A percentile compares a stretch with the other conserved stretches of the same genome.
phyloP scores from a whole-genome alignment of 2,888 invertebrate species.

The Napeogenes inachia region DNA sequence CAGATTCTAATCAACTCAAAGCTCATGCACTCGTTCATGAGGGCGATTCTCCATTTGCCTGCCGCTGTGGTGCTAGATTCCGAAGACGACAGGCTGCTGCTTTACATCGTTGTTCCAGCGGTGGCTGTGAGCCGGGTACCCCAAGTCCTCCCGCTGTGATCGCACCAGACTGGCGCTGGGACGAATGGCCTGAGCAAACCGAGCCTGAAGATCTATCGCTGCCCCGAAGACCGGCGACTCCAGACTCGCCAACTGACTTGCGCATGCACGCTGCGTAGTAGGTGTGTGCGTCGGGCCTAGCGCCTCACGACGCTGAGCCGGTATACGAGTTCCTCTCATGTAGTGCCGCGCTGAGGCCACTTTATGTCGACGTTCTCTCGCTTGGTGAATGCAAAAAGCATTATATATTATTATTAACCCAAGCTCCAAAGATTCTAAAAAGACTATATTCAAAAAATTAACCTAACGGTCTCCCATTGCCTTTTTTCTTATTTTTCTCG shows the following conservation, averaged over 20 bases:
- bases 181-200: conserved; percentile 87
- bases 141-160: conserved; percentile 70
- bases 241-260: conserved; percentile 72
- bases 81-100: conserved; percentile 92
- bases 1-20: conserved; percentile 94
- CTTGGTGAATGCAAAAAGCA: conserved; percentile 20
- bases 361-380: conserved; percentile 29
- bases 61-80: conserved; percentile 88
- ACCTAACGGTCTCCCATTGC: conserved; percentile 40
- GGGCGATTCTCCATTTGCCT: conserved; percentile 92
- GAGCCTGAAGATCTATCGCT: conserved; percentile 94
- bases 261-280: conserved; percentile 72
- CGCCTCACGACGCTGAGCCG: conserved; percentile 68
- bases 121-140: conserved; percentile 58
- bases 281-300: conserved; percentile 47
- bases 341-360: conserved; percentile 55
- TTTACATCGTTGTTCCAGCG: conserved; percentile 85
- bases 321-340: conserved; percentile 87
- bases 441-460: conserved; percentile 39
- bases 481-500: conserved; percentile 45
- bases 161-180: conserved; percentile 69
- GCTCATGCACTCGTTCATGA: conserved; percentile 93
- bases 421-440: conserved; percentile 21
- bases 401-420: conserved; percentile 14
- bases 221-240: conserved; percentile 72